Evolutionary conservation across 1,140 invertebrate species (phyloP).

Genomic region (Drosophila nasuta): DNA sequence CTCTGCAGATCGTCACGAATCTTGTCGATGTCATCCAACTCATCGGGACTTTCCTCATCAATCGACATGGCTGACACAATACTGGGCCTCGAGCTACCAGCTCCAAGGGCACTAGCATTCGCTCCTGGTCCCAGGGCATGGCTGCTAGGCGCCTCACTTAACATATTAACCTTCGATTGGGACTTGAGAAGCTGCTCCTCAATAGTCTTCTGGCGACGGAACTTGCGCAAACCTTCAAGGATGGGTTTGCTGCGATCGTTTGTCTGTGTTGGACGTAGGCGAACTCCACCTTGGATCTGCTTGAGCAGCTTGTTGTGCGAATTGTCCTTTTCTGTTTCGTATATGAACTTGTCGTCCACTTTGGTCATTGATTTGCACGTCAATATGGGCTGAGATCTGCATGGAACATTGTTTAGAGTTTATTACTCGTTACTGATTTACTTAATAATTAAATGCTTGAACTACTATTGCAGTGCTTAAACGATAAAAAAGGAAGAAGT

Average conservation of each 20-base stretch:
- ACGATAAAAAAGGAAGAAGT: no score
- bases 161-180: slow-evolving; percentile 87
- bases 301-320: slow-evolving; percentile 93
- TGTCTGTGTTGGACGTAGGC: slow-evolving; percentile 90
- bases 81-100: slow-evolving; percentile 85
- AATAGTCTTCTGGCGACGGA: slow-evolving; percentile 94
- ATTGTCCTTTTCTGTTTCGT: slow-evolving; percentile 94
- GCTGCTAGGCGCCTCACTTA: slow-evolving; percentile 74
- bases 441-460: no score
- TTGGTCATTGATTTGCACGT: slow-evolving; percentile 88
- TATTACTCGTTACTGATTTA: background rate
- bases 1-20: slow-evolving; percentile 96
- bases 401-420: background rate
- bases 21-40: slow-evolving; percentile 95
- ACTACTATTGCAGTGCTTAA: no score
- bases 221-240: slow-evolving; percentile 93
- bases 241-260: slow-evolving; percentile 95
- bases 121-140: slow-evolving; percentile 84
- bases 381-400: slow-evolving; percentile 87
- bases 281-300: slow-evolving; percentile 92
- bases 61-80: slow-evolving; percentile 76
- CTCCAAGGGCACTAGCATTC: slow-evolving; percentile 68
- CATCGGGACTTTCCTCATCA: slow-evolving; percentile 89
- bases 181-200: slow-evolving; percentile 94
- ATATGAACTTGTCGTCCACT: slow-evolving; percentile 92